A percentile compares a stretch with the other conserved stretches of the same genome.
Conservation (phyloP, 2,797 vertebrate genomes). For the Mus caroli region DNA sequence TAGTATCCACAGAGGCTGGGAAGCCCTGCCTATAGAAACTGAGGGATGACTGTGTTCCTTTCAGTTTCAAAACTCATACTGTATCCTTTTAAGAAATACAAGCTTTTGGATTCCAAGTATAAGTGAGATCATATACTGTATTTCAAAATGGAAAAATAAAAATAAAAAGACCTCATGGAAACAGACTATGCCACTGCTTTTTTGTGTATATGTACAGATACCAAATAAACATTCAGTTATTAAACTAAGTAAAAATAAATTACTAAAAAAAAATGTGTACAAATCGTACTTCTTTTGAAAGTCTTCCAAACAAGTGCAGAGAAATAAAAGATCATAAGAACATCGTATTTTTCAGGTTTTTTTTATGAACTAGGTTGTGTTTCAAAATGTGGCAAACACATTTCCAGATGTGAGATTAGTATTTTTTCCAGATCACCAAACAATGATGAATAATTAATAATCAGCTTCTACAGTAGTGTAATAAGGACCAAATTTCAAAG, state of each 20-base stretch:
- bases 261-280: neutral
- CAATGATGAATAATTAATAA: neutral
- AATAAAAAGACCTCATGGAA: neutral
- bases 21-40: neutral
- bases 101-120: neutral
- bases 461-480: neutral
- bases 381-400: neutral
- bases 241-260: slow-evolving; percentile 4
- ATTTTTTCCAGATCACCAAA: neutral
- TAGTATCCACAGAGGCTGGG: neutral
- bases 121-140: neutral
- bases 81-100: neutral
- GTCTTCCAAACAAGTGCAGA: neutral
- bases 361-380: neutral
- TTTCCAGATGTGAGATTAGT: neutral
- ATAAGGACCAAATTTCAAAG: neutral
- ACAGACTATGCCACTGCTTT: neutral
- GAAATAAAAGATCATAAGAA: slow-evolving; percentile 16
- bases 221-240: neutral
- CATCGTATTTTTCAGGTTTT: neutral
- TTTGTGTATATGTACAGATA: neutral
- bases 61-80: slow-evolving; percentile 33
- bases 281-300: neutral
- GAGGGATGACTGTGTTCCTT: neutral
- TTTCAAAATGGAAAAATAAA: neutral